A percentile compares a stretch with the other conserved stretches of the same genome.
Conservation (phyloP, 1,140 invertebrate species). For the Euwallacea similis region DNA sequence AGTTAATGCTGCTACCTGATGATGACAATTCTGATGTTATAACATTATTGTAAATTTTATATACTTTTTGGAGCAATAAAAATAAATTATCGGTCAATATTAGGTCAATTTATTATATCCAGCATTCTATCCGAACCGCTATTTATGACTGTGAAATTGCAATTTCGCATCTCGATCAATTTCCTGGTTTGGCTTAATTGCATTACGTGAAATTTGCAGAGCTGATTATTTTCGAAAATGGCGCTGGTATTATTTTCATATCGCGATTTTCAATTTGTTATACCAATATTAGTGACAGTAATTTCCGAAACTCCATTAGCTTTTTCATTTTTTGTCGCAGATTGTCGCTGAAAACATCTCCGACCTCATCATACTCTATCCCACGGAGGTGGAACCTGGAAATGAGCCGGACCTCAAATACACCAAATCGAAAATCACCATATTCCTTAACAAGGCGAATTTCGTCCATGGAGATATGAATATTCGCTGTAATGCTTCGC, state of each 20-base stretch:
- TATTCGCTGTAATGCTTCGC: conserved; percentile 45
- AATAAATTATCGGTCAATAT: conserved; percentile 8
- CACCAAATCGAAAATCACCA: conserved; percentile 46
- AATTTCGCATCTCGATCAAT: conserved; percentile 2
- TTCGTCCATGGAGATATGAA: conserved; percentile 46
- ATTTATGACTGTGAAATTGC: conserved; percentile 4
- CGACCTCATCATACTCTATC: conserved; percentile 40
- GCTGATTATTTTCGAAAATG: background rate
- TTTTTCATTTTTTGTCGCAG: conserved; percentile 36
- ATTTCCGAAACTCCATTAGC: background rate
- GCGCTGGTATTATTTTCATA: background rate
- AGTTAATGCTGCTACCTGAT: too few species aligned
- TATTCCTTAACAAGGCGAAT: conserved; percentile 44
- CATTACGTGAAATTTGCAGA: background rate
- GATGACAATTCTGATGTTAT: too few species aligned
- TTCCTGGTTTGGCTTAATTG: background rate
- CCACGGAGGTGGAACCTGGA: conserved; percentile 34
- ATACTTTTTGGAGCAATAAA: conserved; percentile 2
- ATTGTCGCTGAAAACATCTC: conserved; percentile 37
- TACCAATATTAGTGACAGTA: background rate
- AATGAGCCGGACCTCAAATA: conserved; percentile 34
- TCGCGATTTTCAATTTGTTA: background rate
- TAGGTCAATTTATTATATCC: background rate
- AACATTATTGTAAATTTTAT: too few species aligned
- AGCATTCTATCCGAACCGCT: background rate